Percentiles rank a stretch among this genome's conserved stretches.
These are phyloP conservation scores for Atopsyche davidsoni DNA, from an alignment of 1,140 invertebrate genomes.

Conservation along the genomic window DNA sequence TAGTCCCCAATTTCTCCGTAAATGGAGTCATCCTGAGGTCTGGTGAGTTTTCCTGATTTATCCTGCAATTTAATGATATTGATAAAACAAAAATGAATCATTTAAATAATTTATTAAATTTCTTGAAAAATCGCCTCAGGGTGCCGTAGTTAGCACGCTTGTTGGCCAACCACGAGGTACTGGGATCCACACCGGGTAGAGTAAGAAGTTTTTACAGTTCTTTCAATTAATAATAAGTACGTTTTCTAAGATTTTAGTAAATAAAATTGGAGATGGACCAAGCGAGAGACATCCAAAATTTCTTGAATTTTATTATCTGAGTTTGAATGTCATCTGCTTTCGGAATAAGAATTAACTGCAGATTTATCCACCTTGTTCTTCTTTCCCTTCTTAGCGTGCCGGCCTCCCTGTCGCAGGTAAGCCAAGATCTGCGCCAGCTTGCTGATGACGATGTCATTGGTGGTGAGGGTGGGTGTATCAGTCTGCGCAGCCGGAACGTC, in stretches of 20 bases:
- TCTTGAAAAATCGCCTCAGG: too few species aligned
- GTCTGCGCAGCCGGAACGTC: constrained; percentile 69
- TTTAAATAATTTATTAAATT: too few species aligned
- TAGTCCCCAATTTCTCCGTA: constrained; percentile 95
- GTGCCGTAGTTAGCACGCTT: too few species aligned
- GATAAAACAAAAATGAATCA: constrained; percentile 6
- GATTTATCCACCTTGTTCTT: constrained; percentile 64
- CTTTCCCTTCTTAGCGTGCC: constrained; percentile 73
- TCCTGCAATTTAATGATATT: constrained; percentile 33
- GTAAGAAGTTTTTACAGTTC: too few species aligned
- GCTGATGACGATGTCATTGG: constrained; percentile 94
- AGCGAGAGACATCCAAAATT: too few species aligned
- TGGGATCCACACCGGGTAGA: too few species aligned
- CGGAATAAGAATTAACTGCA: neutral
- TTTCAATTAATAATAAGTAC: too few species aligned
- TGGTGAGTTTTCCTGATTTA: constrained; percentile 29
- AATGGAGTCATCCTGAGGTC: constrained; percentile 70
- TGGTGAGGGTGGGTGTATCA: constrained; percentile 77
- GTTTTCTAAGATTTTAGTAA: too few species aligned
- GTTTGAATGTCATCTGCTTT: too few species aligned
- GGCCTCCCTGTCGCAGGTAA: constrained; percentile 77
- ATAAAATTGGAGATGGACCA: too few species aligned
- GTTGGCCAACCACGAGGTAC: too few species aligned
- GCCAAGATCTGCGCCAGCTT: constrained; percentile 96
- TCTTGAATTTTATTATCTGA: too few species aligned